phyloP scores from a whole-genome alignment of 2,797 vertebrate genomes.

The Chelon auratus region DNA sequence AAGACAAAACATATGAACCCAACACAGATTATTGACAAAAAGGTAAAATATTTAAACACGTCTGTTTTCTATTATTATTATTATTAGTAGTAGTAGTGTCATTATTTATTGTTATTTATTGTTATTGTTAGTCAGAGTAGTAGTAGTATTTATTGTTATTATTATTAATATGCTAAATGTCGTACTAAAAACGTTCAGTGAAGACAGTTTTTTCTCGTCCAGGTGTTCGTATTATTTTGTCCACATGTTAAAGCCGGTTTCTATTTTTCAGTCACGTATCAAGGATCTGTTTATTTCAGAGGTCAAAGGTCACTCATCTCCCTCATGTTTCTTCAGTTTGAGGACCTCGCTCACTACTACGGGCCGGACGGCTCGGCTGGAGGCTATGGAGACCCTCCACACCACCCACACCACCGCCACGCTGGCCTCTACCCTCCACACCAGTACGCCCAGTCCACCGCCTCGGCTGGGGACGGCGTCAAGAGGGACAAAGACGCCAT shows the following conservation, averaged over 20 bases:
- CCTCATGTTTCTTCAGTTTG: slow-evolving; percentile 85
- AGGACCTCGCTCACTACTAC: slow-evolving; percentile 90
- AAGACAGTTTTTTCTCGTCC: neutral
- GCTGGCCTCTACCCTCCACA: slow-evolving; percentile 85
- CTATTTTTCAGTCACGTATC: neutral
- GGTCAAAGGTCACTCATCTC: slow-evolving; percentile 49
- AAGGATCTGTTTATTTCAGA: neutral
- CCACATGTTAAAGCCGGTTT: too few species aligned
- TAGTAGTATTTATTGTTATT: too few species aligned
- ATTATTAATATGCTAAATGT: too few species aligned
- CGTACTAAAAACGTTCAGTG: too few species aligned
- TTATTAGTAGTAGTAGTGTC: too few species aligned
- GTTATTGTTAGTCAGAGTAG: too few species aligned
- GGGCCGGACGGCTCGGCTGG: slow-evolving; percentile 91
- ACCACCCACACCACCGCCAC: slow-evolving; percentile 57
- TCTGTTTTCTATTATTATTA: too few species aligned
- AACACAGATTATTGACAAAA: too few species aligned
- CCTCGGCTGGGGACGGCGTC: slow-evolving; percentile 87
- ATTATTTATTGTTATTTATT: too few species aligned
- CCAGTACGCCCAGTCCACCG: slow-evolving; percentile 88
- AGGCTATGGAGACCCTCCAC: slow-evolving; percentile 91
- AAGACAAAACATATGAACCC: too few species aligned
- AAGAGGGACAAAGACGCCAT: slow-evolving; percentile 97
- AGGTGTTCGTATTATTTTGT: neutral
- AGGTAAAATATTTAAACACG: too few species aligned